Percentiles rank a stretch among this genome's conserved stretches.
Conservation (phyloP, 64 coral and sea anemone genomes). For the Stichodactyla mertensii region DNA sequence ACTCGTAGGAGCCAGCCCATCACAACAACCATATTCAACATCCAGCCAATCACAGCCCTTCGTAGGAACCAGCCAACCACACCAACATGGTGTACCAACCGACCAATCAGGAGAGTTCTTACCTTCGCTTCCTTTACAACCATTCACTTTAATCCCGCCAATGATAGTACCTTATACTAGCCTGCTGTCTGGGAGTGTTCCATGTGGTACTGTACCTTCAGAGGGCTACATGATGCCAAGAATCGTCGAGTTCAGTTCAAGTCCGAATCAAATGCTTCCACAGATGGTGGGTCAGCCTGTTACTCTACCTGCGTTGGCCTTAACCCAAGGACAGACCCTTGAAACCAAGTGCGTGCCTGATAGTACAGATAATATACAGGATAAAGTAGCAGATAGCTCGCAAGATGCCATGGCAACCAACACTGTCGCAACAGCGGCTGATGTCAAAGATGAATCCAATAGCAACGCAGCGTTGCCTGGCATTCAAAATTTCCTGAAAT, state of each 20-base stretch:
- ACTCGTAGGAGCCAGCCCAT: background rate
- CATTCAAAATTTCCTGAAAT: background rate
- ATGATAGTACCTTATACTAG: background rate
- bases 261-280: background rate
- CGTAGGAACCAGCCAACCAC: background rate
- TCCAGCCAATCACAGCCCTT: background rate
- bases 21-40: background rate
- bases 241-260: constrained; percentile 4
- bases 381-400: background rate
- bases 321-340: background rate
- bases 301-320: background rate
- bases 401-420: background rate
- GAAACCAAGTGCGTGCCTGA: background rate
- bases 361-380: background rate
- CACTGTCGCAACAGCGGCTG: background rate
- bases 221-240: constrained; percentile 17
- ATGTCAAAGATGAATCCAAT: background rate
- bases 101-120: constrained; percentile 12
- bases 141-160: background rate
- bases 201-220: background rate
- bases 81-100: background rate
- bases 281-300: background rate
- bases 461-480: background rate
- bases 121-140: background rate
- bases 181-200: background rate